phyloP scores from a whole-genome alignment of 1,140 invertebrate species.

The Drepana arcuata region DNA sequence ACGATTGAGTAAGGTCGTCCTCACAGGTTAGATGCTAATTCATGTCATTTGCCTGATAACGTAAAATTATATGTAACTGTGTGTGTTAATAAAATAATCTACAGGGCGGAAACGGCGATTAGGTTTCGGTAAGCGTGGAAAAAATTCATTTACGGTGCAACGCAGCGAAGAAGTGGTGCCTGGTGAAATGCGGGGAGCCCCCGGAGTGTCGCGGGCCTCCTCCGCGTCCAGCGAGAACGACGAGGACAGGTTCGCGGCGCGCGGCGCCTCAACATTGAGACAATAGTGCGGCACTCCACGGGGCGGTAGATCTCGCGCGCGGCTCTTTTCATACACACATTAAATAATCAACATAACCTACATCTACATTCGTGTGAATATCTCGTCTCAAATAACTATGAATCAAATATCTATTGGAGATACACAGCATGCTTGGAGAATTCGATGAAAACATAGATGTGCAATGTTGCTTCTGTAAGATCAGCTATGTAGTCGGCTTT shows the following conservation, averaged over 20 bases:
- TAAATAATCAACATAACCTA: too few species aligned
- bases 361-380: too few species aligned
- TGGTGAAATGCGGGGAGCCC: conserved; percentile 82
- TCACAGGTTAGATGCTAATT: too few species aligned
- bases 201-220: conserved; percentile 84
- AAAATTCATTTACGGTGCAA: conserved; percentile 95
- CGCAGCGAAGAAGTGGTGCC: conserved; percentile 95
- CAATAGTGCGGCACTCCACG: conserved; percentile 50
- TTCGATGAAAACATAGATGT: conserved; percentile 33
- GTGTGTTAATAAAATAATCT: conserved; percentile 43
- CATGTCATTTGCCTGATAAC: too few species aligned
- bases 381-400: background rate
- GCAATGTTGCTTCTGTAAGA: conserved; percentile 53
- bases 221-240: conserved; percentile 95
- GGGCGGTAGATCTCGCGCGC: conserved; percentile 37
- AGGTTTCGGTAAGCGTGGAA: conserved; percentile 94
- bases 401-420: background rate
- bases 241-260: conserved; percentile 59
- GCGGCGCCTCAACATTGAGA: conserved; percentile 45
- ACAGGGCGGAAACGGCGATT: conserved; percentile 93
- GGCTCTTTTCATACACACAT: conserved; percentile 1
- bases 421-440: conserved; percentile 43
- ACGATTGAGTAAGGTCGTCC: too few species aligned
- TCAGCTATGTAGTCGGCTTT: conserved; percentile 49
- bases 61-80: too few species aligned